These are phyloP conservation scores for Chydorus sphaericus DNA, from an alignment of 2,888 invertebrate species.

Conservation along the genomic window DNA sequence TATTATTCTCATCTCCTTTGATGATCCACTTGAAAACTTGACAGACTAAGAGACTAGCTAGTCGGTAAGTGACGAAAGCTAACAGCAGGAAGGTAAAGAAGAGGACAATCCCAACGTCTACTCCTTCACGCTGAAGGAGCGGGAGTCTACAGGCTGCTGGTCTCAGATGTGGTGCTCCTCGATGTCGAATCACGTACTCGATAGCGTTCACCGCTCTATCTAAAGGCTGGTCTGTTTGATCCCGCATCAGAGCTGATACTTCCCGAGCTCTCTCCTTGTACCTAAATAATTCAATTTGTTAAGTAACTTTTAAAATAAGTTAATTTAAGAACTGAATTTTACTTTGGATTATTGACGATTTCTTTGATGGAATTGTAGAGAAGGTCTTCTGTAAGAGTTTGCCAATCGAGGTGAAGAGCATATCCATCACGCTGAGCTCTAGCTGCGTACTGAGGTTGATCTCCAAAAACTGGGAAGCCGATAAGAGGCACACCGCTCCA, in stretches of 20 bases:
- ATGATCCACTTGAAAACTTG: no score
- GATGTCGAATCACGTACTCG: conserved; percentile 26
- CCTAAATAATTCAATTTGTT: neutral
- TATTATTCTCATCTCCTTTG: no score
- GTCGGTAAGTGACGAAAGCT: no score
- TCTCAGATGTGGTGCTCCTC: conserved; percentile 20
- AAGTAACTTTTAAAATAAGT: neutral
- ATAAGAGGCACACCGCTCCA: conserved; percentile 69
- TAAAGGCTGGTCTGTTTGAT: conserved; percentile 23
- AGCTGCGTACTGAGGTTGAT: conserved; percentile 35
- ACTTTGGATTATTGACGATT: conserved; percentile 16
- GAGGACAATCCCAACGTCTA: neutral
- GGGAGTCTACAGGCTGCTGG: conserved; percentile 10
- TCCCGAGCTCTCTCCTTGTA: neutral
- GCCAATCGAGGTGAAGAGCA: conserved; percentile 56
- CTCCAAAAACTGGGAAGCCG: conserved; percentile 67
- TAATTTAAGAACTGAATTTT: neutral
- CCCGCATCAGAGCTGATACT: conserved; percentile 13
- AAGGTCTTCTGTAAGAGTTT: conserved; percentile 47
- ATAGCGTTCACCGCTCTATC: conserved; percentile 24
- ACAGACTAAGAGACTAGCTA: no score
- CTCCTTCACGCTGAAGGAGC: neutral
- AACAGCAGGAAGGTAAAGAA: neutral
- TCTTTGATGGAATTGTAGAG: conserved; percentile 31
- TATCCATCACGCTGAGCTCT: conserved; percentile 67